Evolutionary conservation across 2,113 vertebrate genomes (phyloP).

Genomic region (Oceanites oceanicus): DNA sequence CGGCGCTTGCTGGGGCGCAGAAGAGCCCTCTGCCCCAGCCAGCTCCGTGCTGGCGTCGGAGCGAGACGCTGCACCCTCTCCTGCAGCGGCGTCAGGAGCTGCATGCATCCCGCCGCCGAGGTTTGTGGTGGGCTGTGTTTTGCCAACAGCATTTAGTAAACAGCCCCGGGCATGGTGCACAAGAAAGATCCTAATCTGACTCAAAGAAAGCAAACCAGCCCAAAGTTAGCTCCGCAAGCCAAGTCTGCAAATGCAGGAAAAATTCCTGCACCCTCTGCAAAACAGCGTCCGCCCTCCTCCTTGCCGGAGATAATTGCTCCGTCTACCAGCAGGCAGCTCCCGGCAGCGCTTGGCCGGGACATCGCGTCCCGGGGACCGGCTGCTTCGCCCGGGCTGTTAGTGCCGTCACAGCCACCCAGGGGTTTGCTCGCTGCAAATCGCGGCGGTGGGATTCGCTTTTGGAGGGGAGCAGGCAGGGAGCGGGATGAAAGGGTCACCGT

Average conservation of each 20-base stretch:
- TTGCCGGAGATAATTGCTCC: neutral
- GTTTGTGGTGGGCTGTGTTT: neutral
- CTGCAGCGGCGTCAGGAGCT: accelerated
- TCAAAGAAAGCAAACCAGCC: neutral
- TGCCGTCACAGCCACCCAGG: accelerated
- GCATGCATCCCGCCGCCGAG: accelerated
- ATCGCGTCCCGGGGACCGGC: accelerated
- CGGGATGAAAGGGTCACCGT: accelerated
- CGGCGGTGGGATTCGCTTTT: accelerated
- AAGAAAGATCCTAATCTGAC: neutral
- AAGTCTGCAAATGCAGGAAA: neutral
- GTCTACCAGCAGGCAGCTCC: neutral
- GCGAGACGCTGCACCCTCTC: neutral
- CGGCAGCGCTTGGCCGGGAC: neutral
- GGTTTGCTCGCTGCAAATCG: neutral
- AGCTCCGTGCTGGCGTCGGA: neutral
- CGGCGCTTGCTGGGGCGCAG: neutral
- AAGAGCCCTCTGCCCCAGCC: neutral
- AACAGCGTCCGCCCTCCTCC: neutral
- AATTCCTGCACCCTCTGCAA: neutral
- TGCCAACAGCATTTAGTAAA: neutral
- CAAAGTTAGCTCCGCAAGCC: neutral
- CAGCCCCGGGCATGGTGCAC: neutral
- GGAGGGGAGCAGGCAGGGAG: neutral
- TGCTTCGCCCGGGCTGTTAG: accelerated